Base-by-base conservation (phyloP, 2,797 vertebrate species). In the Poecile montanus region DNA sequence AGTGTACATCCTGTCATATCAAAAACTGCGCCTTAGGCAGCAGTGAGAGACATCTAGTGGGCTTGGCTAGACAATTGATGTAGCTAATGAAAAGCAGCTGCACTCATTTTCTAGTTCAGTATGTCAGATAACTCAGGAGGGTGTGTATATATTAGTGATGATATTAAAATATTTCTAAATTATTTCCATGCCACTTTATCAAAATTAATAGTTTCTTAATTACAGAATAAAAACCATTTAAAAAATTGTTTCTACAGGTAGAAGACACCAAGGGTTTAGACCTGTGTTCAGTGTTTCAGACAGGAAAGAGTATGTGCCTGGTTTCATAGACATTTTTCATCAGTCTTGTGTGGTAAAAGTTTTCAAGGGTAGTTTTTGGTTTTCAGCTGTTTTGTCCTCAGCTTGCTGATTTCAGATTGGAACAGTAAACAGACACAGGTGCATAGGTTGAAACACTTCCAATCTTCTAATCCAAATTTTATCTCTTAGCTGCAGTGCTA, bases 21-120 rank as follows among this genome's bases (percentile, higher is more conserved):
- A 90, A 76, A 85, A 63, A 27, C 8, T n/a, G 53, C 26, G 53
- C 27, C 45, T 73, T 89, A n/a, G 67, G 45, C 44, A 91, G 53
- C n/a, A 54, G 4, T 75, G 61, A n/a, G 82, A 89, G 88, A 91
- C 92, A 87, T 57, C 90, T 95, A 77, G 66, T 88, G 91, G 89
- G 26, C 72, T 78, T 81, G 75, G 42, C 53, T 65, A 56, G 66
- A 83, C 65, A 65, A 48, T 22, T 74, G n/a, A 4, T 47, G 14
- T 42, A 68, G 10, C 16, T 78, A 26, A 44, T 75, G 56, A 67
- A 77, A 50, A 77, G 32, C 73, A 78, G 15, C 26, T 79, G 56
- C 30, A 16, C 13, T 72, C 1, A 51, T 40, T 78, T 89, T 81
- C 29, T 89, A 14, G 23, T 87, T 71, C 13, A 30, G 10, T 63